A percentile compares a stretch with the other conserved stretches of the same genome.
phyloP scores from a whole-genome alignment of 2,113 vertebrate species.

The Pygoscelis antarcticus region DNA sequence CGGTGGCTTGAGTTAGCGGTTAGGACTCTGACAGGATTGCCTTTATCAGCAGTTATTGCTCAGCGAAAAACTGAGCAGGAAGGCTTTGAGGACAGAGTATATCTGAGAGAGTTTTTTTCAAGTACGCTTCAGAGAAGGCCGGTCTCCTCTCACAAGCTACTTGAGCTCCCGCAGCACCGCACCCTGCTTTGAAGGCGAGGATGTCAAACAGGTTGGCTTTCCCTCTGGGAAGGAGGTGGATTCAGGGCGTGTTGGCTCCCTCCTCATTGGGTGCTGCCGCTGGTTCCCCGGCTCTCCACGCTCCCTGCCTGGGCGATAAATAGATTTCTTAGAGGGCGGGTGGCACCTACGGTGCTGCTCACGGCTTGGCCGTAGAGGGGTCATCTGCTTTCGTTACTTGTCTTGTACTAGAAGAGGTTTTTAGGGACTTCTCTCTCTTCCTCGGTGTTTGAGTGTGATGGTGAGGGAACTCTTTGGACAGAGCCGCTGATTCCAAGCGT shows the following conservation, averaged over 20 bases:
- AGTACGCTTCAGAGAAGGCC: background rate
- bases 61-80: background rate
- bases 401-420: background rate
- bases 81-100: background rate
- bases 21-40: background rate
- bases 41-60: background rate
- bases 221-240: background rate
- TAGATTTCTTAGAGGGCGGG: background rate
- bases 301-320: background rate
- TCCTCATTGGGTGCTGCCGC: background rate
- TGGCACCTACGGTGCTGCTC: background rate
- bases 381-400: background rate
- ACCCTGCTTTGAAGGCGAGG: background rate
- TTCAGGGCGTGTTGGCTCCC: background rate
- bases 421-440: background rate
- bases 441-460: background rate
- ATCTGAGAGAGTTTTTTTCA: background rate
- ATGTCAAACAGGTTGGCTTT: slow-evolving; percentile 38
- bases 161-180: background rate
- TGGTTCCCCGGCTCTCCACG: background rate
- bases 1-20: rapidly evolving
- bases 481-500: background rate
- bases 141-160: background rate
- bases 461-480: background rate
- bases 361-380: rapidly evolving